These are phyloP conservation scores for Anastatus disparis DNA, from an alignment of 1,140 invertebrate species.

Conservation along the genomic window DNA sequence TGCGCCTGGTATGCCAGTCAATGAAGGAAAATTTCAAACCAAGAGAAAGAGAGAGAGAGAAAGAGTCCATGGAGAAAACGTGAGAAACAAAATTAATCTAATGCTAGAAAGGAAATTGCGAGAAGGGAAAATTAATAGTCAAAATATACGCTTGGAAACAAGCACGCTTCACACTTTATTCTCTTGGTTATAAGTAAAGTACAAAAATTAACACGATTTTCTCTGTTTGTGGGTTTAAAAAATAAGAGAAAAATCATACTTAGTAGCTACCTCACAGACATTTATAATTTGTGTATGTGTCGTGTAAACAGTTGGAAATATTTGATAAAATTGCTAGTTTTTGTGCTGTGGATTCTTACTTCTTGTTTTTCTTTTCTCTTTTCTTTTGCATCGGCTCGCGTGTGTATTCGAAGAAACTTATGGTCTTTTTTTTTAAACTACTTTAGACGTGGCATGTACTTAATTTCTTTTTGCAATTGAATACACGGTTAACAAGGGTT, in stretches of 20 bases:
- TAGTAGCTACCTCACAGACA: neutral
- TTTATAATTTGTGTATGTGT: neutral
- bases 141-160: neutral
- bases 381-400: too few species aligned
- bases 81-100: neutral
- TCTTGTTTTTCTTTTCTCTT: neutral
- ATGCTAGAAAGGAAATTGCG: neutral
- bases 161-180: neutral
- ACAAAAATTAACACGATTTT: constrained; percentile 6
- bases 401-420: neutral
- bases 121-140: neutral
- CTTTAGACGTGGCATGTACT: too few species aligned
- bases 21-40: too few species aligned
- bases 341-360: neutral
- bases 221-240: neutral
- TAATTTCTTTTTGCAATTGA: too few species aligned
- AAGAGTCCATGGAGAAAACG: too few species aligned
- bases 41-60: too few species aligned
- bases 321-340: constrained; percentile 9
- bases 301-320: neutral
- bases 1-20: neutral
- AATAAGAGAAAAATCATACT: too few species aligned
- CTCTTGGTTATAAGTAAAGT: too few species aligned
- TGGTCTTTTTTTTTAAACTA: too few species aligned
- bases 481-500: too few species aligned